These are phyloP conservation scores for Corythornis cristatus DNA, from an alignment of 2,113 vertebrate species.

Conservation along the genomic window DNA sequence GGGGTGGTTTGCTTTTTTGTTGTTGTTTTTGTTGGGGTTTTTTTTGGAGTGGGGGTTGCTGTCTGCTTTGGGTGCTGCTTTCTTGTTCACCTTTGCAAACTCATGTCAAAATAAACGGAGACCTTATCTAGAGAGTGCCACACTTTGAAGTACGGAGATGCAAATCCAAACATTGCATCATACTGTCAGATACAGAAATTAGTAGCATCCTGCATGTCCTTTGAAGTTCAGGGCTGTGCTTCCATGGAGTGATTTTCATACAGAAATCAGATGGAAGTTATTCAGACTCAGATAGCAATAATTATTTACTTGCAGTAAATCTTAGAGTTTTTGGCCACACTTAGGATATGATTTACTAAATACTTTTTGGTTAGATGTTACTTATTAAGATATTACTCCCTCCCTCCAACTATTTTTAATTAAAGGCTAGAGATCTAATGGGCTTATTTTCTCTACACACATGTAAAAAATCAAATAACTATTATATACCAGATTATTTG, in stretches of 20 bases:
- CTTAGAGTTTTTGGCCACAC: slow-evolving; percentile 64
- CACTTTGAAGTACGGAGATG: slow-evolving; percentile 87
- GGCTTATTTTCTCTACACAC: slow-evolving; percentile 56
- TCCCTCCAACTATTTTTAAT: slow-evolving; percentile 68
- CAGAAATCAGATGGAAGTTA: slow-evolving; percentile 82
- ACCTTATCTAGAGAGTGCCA: slow-evolving; percentile 79
- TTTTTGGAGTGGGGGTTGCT: slow-evolving; percentile 37
- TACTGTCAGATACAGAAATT: slow-evolving; percentile 80
- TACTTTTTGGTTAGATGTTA: slow-evolving; percentile 68
- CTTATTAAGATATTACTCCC: slow-evolving; percentile 69
- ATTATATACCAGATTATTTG: slow-evolving; percentile 24
- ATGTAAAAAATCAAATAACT: slow-evolving; percentile 72
- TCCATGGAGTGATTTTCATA: slow-evolving; percentile 66
- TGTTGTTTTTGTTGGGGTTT: background rate
- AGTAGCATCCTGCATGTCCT: slow-evolving; percentile 80
- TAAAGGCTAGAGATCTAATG: slow-evolving; percentile 72
- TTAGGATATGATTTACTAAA: slow-evolving; percentile 54
- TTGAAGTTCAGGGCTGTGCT: slow-evolving; percentile 80
- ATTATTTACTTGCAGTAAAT: slow-evolving; percentile 74
- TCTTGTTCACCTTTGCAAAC: slow-evolving; percentile 87
- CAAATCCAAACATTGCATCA: slow-evolving; percentile 83
- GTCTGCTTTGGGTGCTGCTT: slow-evolving; percentile 80
- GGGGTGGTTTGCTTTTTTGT: background rate
- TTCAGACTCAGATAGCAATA: slow-evolving; percentile 80
- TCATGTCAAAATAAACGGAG: slow-evolving; percentile 84